These are phyloP conservation scores for Coptodon rendalli DNA, from an alignment of 2,113 vertebrate genomes.

Conservation along the genomic window DNA sequence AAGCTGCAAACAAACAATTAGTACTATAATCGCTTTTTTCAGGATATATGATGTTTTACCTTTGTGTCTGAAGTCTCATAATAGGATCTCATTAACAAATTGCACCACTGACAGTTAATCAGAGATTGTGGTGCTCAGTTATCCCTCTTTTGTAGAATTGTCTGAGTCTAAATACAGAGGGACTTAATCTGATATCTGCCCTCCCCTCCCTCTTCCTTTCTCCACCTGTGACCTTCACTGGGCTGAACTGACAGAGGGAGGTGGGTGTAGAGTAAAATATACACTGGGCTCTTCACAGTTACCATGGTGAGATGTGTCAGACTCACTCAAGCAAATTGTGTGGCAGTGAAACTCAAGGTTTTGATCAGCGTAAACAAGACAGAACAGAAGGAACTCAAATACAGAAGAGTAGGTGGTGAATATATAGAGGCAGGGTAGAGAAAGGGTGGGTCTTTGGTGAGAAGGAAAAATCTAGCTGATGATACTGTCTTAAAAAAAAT, in stretches of 20 bases:
- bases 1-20: background rate
- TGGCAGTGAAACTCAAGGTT: constrained; percentile 14
- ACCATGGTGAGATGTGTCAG: constrained; percentile 17
- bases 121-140: background rate
- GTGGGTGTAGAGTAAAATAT: background rate
- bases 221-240: constrained; percentile 47
- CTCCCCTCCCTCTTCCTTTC: background rate
- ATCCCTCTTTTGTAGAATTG: background rate
- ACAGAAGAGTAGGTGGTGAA: background rate
- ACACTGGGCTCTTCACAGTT: background rate
- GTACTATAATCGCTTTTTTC: background rate
- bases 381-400: background rate
- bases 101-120: background rate
- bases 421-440: background rate
- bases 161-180: background rate
- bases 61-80: background rate
- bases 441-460: background rate
- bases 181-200: constrained; percentile 20
- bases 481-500: background rate
- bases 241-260: background rate
- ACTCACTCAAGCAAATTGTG: background rate
- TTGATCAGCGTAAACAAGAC: constrained; percentile 12
- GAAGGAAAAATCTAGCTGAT: background rate
- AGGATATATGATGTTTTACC: background rate
- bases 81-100: background rate